These are phyloP conservation scores for Neelides folsomi DNA, from an alignment of 2,888 invertebrate genomes.

Conservation along the genomic window DNA sequence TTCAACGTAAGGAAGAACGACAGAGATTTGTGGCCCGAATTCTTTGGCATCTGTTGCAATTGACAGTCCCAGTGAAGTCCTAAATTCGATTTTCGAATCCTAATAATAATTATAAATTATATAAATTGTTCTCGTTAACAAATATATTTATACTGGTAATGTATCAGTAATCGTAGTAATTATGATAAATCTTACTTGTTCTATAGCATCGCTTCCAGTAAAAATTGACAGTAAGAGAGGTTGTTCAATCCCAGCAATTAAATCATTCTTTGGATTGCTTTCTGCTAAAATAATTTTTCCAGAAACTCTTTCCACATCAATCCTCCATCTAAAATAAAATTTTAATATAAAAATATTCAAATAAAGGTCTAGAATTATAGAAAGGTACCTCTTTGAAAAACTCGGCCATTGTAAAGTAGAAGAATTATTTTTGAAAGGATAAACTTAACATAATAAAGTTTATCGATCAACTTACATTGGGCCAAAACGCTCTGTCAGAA, in stretches of 20 bases:
- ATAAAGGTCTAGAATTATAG: no score
- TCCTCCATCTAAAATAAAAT: constrained; percentile 8
- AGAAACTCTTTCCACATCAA: constrained; percentile 21
- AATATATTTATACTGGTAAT: constrained; percentile 1
- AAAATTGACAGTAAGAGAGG: constrained; percentile 58
- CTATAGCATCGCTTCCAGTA: constrained; percentile 63
- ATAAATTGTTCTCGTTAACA: background rate
- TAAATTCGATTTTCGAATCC: constrained; percentile 49
- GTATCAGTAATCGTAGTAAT: background rate
- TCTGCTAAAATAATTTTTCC: constrained; percentile 22
- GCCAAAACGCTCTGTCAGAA: no score
- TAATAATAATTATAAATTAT: constrained; percentile 35
- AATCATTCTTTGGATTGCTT: constrained; percentile 39
- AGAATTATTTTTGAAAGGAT: no score
- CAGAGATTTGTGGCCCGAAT: constrained; percentile 44
- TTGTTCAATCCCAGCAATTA: constrained; percentile 70
- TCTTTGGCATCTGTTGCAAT: constrained; percentile 41
- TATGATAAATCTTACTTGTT: constrained; percentile 44
- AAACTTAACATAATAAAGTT: no score
- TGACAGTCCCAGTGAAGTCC: constrained; percentile 54
- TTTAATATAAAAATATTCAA: background rate
- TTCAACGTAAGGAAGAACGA: constrained; percentile 46
- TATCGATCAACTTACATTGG: no score
- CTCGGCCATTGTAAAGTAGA: no score
- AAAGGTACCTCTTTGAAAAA: no score